These are phyloP conservation scores for Drosophila tsacasi DNA, from an alignment of 1,140 invertebrate species.

Conservation along the genomic window DNA sequence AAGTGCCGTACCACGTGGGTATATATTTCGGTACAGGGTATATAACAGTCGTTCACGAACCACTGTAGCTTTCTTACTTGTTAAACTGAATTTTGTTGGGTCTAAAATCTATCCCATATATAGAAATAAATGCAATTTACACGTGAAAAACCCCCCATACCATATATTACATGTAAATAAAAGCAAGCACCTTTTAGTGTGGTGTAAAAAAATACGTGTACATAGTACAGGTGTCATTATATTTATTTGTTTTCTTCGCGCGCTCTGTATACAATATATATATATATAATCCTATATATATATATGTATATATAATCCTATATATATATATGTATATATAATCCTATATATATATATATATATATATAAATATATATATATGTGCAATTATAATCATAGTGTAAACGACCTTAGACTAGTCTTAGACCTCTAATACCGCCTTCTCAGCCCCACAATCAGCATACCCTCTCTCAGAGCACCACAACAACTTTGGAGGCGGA, in stretches of 20 bases:
- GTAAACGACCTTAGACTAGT: constrained; percentile 11
- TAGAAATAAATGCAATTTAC: background rate
- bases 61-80: too few species aligned
- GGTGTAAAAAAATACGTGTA: constrained; percentile 24
- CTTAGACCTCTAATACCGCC: constrained; percentile 17
- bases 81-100: too few species aligned
- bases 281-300: background rate
- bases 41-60: too few species aligned
- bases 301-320: too few species aligned
- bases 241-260: constrained; percentile 6
- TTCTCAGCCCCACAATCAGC: too few species aligned
- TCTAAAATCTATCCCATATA: too few species aligned
- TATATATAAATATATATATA: background rate
- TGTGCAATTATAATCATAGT: background rate
- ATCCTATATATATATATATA: background rate
- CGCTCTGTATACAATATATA: background rate
- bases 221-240: constrained; percentile 24
- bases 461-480: constrained; percentile 49
- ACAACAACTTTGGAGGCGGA: constrained; percentile 72
- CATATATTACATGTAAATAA: too few species aligned
- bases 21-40: too few species aligned
- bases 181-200: background rate
- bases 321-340: background rate
- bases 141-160: background rate
- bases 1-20: too few species aligned